Percentiles rank a stretch among this genome's conserved stretches.
Evolutionary conservation across 2,797 vertebrate genomes (phyloP).

Genomic region (Eulemur rubriventer): DNA sequence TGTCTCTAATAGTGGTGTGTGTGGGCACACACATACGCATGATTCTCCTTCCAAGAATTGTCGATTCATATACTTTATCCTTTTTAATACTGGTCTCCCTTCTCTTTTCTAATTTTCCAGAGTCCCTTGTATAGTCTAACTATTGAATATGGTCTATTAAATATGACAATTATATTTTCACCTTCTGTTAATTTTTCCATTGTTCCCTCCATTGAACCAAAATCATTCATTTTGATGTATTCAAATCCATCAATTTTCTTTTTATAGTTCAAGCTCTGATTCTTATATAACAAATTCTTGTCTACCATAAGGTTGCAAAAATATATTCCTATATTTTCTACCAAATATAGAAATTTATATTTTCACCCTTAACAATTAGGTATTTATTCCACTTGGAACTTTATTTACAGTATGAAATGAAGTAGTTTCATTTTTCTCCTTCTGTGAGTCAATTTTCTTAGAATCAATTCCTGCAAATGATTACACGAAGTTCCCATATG

Average conservation of each 20-base stretch:
- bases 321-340: background rate
- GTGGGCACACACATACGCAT: fast-evolving
- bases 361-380: background rate
- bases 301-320: background rate
- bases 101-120: background rate
- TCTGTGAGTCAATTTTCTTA: background rate
- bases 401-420: background rate
- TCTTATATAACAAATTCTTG: background rate
- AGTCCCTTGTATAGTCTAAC: background rate
- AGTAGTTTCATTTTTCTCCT: background rate
- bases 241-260: background rate
- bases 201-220: background rate
- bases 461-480: background rate
- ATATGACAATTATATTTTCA: background rate
- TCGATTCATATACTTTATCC: background rate
- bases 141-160: background rate
- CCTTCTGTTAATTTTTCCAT: conserved; percentile 4
- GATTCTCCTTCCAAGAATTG: background rate
- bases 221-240: background rate
- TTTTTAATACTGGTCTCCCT: background rate
- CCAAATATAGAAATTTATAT: background rate
- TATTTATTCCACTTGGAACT: background rate
- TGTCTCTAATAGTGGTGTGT: background rate
- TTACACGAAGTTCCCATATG: background rate
- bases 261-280: background rate